Evolutionary conservation across 2,888 invertebrate species (phyloP).

Genomic region (Tethea ocularis): DNA sequence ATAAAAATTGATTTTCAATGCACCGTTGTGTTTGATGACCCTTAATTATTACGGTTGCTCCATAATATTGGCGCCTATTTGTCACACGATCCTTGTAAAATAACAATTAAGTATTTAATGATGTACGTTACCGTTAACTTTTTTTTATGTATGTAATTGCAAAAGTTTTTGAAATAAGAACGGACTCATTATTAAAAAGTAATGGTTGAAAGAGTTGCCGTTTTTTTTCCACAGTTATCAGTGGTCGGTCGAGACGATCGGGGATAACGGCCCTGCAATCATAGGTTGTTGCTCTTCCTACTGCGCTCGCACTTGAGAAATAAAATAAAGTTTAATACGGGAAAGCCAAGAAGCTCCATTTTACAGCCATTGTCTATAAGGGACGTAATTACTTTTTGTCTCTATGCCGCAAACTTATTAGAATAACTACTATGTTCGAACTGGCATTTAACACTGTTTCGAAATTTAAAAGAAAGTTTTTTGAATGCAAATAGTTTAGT

Average conservation of each 20-base stretch:
- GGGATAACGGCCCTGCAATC: conserved; percentile 83
- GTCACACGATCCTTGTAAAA: conserved; percentile 29
- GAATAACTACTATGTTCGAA: not conserved
- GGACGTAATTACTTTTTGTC: conserved; percentile 34
- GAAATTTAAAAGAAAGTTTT: conserved; percentile 6
- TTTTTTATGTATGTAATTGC: conserved; percentile 15
- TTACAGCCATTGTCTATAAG: conserved; percentile 25
- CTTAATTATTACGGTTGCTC: conserved; percentile 26
- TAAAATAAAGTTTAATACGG: conserved; percentile 59
- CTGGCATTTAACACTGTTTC: not conserved
- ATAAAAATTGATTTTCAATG: conserved; percentile 55
- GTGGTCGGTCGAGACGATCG: conserved; percentile 67
- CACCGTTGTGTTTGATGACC: conserved; percentile 53
- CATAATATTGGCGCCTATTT: conserved; percentile 25
- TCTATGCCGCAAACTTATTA: conserved; percentile 13
- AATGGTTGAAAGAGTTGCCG: conserved; percentile 41
- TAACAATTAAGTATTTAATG: conserved; percentile 37
- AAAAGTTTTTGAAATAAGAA: conserved; percentile 26
- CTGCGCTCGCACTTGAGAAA: conserved; percentile 59
- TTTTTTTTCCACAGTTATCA: conserved; percentile 58
- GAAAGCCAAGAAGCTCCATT: conserved; percentile 41
- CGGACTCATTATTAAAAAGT: conserved; percentile 25
- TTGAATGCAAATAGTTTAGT: conserved; percentile 10
- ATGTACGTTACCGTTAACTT: conserved; percentile 21
- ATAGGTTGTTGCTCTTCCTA: conserved; percentile 83